Conservation (phyloP, 2,888 invertebrate species). For the Melanophora roralis region DNA sequence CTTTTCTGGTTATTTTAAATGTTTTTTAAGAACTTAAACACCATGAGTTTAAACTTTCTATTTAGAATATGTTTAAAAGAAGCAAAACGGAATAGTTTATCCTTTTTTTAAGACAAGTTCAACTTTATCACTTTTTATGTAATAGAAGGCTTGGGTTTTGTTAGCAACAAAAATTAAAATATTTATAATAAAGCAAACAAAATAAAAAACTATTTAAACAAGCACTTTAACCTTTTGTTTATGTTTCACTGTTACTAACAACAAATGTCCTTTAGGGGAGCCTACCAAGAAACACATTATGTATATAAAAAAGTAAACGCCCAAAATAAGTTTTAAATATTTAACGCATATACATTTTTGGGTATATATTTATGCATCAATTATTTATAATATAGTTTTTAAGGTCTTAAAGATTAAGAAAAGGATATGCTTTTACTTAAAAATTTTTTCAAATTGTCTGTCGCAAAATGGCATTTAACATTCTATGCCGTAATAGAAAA, state of each 20-base stretch:
- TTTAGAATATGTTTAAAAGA: neutral
- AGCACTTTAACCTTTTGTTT: neutral
- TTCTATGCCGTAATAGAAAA: too few relatives aligned
- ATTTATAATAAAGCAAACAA: too few relatives aligned
- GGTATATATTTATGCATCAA: too few relatives aligned
- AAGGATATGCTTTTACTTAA: too few relatives aligned
- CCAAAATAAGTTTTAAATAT: neutral
- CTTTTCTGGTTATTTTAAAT: too few relatives aligned
- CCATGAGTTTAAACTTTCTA: slow-evolving; percentile 32
- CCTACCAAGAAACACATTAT: neutral
- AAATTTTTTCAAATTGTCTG: too few relatives aligned
- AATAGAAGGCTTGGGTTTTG: neutral
- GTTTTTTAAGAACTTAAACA: too few relatives aligned
- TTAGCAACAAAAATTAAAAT: neutral
- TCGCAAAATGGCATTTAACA: too few relatives aligned
- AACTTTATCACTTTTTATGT: neutral
- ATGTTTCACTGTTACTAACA: slow-evolving; percentile 16
- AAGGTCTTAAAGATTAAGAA: too few relatives aligned
- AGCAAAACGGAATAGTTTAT: neutral
- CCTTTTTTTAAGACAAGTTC: neutral
- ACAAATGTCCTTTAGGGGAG: slow-evolving; percentile 14
- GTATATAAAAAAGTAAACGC: neutral
- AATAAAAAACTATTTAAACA: neutral
- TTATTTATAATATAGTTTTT: too few relatives aligned
- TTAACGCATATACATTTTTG: too few relatives aligned